Conservation (phyloP, 2,888 invertebrate species). For the Drosophila eohydei region DNA sequence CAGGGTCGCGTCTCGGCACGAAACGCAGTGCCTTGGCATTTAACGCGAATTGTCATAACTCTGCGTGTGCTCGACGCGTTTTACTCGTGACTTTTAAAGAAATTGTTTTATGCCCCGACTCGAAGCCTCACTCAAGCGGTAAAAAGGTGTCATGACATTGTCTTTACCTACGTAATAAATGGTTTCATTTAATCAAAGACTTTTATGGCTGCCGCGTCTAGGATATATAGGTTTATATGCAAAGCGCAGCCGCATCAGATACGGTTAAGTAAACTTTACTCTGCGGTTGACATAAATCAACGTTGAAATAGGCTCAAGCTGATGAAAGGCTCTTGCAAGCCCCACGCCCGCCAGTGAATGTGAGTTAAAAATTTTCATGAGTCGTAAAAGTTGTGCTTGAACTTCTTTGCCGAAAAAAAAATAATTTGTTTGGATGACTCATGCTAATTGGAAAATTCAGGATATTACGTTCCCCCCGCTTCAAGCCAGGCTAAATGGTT, state of each 20-base stretch:
- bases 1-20: neutral
- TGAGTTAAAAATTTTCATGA: constrained; percentile 22
- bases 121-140: constrained; percentile 5
- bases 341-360: constrained; percentile 4
- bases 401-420: constrained; percentile 17
- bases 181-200: constrained; percentile 79
- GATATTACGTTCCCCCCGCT: constrained; percentile 6
- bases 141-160: constrained; percentile 67
- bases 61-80: constrained; percentile 52
- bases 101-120: constrained; percentile 63
- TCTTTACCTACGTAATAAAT: constrained; percentile 76
- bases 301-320: constrained; percentile 50
- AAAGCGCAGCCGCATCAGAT: constrained; percentile 46
- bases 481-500: constrained; percentile 10
- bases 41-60: constrained; percentile 63
- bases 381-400: constrained; percentile 39
- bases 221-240: constrained; percentile 56
- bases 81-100: constrained; percentile 67
- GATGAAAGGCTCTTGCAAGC: constrained; percentile 39
- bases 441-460: constrained; percentile 38
- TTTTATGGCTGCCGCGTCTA: constrained; percentile 64
- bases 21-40: constrained; percentile 36
- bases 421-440: constrained; percentile 35
- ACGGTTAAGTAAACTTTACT: constrained; percentile 66
- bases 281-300: constrained; percentile 77